Evolutionary conservation across 2,113 vertebrate species (phyloP).

Genomic region (Tamias sibiricus): DNA sequence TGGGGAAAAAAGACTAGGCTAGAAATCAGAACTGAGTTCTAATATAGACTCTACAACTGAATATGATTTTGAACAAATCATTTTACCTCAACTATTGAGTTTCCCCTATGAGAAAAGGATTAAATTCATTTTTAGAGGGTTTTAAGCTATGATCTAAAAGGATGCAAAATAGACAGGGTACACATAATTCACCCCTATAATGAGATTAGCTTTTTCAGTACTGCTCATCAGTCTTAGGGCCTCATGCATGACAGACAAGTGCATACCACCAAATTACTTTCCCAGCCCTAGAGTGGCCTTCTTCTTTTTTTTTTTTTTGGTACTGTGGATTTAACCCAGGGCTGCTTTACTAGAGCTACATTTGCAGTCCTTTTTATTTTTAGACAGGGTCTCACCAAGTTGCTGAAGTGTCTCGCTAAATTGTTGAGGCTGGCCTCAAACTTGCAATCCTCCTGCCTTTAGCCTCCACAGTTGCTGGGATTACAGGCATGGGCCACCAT

Average conservation of each 20-base stretch:
- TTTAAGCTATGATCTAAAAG: constrained; percentile 15
- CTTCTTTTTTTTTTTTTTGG: too few species aligned
- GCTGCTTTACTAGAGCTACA: too few species aligned
- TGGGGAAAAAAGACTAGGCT: neutral
- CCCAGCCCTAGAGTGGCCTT: neutral
- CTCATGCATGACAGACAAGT: too few species aligned
- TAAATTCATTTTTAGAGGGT: neutral
- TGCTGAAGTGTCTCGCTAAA: too few species aligned
- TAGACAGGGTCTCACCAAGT: too few species aligned
- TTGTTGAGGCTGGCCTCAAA: too few species aligned
- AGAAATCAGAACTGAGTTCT: neutral
- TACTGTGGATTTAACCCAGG: too few species aligned
- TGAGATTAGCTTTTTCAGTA: neutral
- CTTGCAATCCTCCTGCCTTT: too few species aligned
- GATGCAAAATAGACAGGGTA: neutral
- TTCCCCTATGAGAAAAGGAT: neutral
- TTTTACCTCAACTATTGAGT: constrained; percentile 17
- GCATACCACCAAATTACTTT: neutral
- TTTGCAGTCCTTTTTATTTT: too few species aligned
- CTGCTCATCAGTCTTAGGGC: neutral
- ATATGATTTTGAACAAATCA: neutral
- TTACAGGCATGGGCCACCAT: too few species aligned
- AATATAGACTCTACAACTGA: neutral
- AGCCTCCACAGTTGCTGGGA: too few species aligned
- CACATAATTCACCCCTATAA: neutral